phyloP scores from a whole-genome alignment of 2,888 invertebrate species.

The Trissoscelio sp. region DNA sequence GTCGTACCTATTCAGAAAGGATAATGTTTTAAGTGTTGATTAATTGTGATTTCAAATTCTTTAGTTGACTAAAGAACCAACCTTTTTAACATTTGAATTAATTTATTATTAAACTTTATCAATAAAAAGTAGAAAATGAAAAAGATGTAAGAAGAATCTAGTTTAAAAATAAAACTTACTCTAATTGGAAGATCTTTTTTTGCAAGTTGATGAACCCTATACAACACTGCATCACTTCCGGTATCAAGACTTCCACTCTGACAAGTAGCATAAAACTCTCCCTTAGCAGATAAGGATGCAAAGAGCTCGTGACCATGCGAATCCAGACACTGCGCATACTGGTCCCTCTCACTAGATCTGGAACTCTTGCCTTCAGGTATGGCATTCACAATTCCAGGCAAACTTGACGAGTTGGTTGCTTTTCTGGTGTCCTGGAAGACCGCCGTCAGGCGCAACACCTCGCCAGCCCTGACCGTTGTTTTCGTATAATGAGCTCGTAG shows the following conservation, averaged over 20 bases:
- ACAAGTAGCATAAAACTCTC: constrained; percentile 85
- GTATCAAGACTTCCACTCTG: constrained; percentile 83
- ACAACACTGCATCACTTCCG: constrained; percentile 83
- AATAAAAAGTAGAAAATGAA: too few species aligned
- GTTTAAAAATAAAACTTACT: too few species aligned
- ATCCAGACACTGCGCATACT: constrained; percentile 85
- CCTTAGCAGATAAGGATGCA: constrained; percentile 84
- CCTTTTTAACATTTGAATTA: too few species aligned
- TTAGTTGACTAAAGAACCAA: too few species aligned
- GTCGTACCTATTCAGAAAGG: constrained; percentile 79
- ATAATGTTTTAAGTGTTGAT: background rate
- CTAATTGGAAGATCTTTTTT: constrained; percentile 84
- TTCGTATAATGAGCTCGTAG: constrained; percentile 83
- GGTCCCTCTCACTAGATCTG: constrained; percentile 81
- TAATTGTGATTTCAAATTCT: too few species aligned
- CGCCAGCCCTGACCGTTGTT: constrained; percentile 84
- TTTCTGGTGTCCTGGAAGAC: constrained; percentile 84
- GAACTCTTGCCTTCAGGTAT: constrained; percentile 81
- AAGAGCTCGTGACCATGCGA: constrained; percentile 83
- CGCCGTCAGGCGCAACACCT: constrained; percentile 84
- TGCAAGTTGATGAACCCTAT: constrained; percentile 84
- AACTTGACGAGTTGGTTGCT: constrained; percentile 77
- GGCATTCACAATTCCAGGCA: constrained; percentile 76
- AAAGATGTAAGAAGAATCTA: too few species aligned
- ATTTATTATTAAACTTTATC: too few species aligned